phyloP scores from a whole-genome alignment of 2,797 vertebrate species.

The Columba guinea region DNA sequence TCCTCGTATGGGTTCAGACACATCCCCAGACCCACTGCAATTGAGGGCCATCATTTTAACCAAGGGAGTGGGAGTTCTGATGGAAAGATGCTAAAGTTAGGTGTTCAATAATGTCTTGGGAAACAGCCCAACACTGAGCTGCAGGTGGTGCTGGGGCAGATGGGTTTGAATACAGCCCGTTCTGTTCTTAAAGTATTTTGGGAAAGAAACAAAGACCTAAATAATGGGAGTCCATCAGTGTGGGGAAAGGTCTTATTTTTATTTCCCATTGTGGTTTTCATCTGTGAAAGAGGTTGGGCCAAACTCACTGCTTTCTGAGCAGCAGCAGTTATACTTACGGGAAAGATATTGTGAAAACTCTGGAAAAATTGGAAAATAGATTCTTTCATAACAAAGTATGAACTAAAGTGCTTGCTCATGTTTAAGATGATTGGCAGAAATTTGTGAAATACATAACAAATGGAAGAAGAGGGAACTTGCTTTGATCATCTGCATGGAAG shows the following conservation, averaged over 20 bases:
- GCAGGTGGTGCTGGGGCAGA: background rate
- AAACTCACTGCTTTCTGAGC: background rate
- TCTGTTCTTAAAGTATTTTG: background rate
- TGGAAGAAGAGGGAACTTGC: background rate
- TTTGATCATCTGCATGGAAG: background rate
- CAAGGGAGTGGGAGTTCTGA: background rate
- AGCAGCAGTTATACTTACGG: background rate
- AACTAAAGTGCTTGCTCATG: background rate
- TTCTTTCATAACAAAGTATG: background rate
- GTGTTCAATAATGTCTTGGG: background rate
- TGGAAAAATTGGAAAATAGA: background rate
- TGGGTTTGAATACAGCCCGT: background rate
- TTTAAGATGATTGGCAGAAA: background rate
- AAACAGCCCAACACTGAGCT: background rate
- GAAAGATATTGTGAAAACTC: background rate
- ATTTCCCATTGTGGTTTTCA: background rate
- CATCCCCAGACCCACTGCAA: rapidly evolving
- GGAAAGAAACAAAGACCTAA: background rate
- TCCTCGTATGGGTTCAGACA: background rate
- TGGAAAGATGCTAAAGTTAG: background rate
- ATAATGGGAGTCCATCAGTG: background rate
- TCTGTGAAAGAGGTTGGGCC: background rate
- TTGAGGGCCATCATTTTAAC: background rate
- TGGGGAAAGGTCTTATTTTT: background rate
- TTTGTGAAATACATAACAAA: background rate